These are phyloP conservation scores for Drosophila lutescens DNA, from an alignment of 2,888 invertebrate genomes.

Conservation along the genomic window DNA sequence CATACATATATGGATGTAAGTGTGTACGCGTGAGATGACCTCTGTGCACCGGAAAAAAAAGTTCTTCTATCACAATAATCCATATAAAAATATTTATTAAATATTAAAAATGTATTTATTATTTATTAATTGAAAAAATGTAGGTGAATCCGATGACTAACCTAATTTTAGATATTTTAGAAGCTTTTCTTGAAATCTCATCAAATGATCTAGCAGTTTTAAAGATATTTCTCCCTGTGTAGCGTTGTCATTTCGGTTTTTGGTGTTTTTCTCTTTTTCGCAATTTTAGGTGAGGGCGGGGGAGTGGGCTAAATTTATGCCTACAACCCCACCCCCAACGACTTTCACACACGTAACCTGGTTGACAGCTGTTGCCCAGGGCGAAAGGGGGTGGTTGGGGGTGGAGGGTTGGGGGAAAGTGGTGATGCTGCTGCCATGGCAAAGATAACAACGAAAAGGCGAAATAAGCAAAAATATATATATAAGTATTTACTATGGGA, in stretches of 20 bases:
- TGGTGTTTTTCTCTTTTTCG: slow-evolving; percentile 32
- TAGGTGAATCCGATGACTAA: no score
- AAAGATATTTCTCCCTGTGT: not conserved
- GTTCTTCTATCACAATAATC: no score
- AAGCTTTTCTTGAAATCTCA: no score
- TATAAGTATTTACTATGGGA: slow-evolving; percentile 11
- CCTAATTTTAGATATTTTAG: no score
- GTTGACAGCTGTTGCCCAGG: slow-evolving; percentile 75
- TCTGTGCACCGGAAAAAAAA: slow-evolving; percentile 9
- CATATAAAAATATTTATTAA: no score
- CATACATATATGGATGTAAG: slow-evolving; percentile 12
- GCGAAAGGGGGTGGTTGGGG: slow-evolving; percentile 25
- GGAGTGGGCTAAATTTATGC: slow-evolving; percentile 61
- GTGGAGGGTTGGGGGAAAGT: slow-evolving; percentile 21
- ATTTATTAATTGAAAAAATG: no score
- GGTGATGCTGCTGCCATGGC: slow-evolving; percentile 41
- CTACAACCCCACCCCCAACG: slow-evolving; percentile 10
- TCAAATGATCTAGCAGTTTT: not conserved
- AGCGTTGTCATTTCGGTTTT: slow-evolving; percentile 58
- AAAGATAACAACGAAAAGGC: slow-evolving; percentile 65
- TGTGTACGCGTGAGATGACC: slow-evolving; percentile 23
- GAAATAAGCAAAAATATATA: slow-evolving; percentile 63
- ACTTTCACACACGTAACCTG: slow-evolving; percentile 66
- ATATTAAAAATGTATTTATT: no score
- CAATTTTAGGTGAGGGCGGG: slow-evolving; percentile 26